phyloP scores from a whole-genome alignment of 2,888 invertebrate genomes.

The Stegophylla sp. region DNA sequence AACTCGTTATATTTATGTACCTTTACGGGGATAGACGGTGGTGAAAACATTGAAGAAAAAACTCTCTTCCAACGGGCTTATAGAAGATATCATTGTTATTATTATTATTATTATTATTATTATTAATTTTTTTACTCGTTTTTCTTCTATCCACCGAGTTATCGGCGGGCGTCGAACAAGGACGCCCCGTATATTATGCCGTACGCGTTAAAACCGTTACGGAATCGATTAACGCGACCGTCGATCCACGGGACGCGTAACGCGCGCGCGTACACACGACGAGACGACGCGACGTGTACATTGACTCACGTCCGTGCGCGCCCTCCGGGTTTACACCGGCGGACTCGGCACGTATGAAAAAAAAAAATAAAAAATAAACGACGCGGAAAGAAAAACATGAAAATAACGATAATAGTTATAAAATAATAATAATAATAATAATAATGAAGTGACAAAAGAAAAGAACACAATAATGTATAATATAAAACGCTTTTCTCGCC shows the following conservation, averaged over 20 bases:
- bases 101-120: too few relatives aligned
- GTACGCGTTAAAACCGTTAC: conserved; percentile 43
- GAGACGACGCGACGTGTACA: background rate
- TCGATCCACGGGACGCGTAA: background rate
- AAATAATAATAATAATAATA: background rate
- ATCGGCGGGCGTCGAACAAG: too few relatives aligned
- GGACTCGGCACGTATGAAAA: conserved; percentile 53
- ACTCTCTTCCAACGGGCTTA: too few relatives aligned
- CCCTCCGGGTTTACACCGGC: background rate
- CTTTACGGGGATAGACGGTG: too few relatives aligned
- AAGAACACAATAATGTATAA: too few relatives aligned
- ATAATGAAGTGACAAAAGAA: background rate
- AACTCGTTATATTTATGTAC: too few relatives aligned
- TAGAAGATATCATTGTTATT: too few relatives aligned
- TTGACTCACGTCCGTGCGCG: conserved; percentile 45
- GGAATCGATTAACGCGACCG: conserved; percentile 37
- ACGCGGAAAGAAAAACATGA: background rate
- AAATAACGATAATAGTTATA: conserved; percentile 7
- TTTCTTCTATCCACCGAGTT: too few relatives aligned
- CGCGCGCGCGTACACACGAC: background rate
- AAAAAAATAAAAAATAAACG: background rate
- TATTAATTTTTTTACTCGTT: too few relatives aligned
- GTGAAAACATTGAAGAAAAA: too few relatives aligned
- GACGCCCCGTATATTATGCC: too few relatives aligned
- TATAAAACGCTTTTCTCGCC: background rate